A percentile compares a stretch with the other conserved stretches of the same genome.
Evolutionary conservation across 2,797 vertebrate species (phyloP).

Genomic region (Ptychadena robeensis): DNA sequence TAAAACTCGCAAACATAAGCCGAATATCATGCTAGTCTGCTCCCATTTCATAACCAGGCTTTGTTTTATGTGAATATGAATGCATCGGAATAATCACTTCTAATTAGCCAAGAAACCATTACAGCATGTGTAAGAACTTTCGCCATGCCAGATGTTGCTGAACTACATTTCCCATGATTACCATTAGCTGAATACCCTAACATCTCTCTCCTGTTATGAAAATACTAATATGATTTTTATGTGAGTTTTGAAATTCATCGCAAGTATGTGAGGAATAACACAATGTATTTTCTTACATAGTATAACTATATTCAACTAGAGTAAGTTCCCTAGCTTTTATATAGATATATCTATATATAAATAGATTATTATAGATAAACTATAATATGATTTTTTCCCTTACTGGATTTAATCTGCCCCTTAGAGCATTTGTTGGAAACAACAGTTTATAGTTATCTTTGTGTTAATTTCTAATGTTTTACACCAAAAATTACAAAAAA

Average conservation of each 20-base stretch:
- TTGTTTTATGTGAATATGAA: conserved; percentile 44
- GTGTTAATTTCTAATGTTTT: too few species aligned
- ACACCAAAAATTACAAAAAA: too few species aligned
- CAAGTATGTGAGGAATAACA: too few species aligned
- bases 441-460: too few species aligned
- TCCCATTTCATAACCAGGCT: conserved; percentile 4
- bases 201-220: background rate
- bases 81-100: conserved; percentile 24
- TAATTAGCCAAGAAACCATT: conserved; percentile 32
- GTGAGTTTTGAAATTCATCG: background rate
- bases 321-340: too few species aligned
- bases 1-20: conserved; percentile 27
- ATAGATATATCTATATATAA: too few species aligned
- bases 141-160: conserved; percentile 3
- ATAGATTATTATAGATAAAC: too few species aligned
- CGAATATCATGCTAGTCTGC: conserved; percentile 8
- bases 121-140: conserved; percentile 5
- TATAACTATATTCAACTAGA: too few species aligned
- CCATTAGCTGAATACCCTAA: background rate
- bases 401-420: too few species aligned
- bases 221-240: background rate
- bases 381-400: too few species aligned
- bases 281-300: background rate
- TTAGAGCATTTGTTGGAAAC: too few species aligned
- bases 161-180: conserved; percentile 9